phyloP scores from a whole-genome alignment of 2,113 vertebrate genomes.

The Mirza zaza region DNA sequence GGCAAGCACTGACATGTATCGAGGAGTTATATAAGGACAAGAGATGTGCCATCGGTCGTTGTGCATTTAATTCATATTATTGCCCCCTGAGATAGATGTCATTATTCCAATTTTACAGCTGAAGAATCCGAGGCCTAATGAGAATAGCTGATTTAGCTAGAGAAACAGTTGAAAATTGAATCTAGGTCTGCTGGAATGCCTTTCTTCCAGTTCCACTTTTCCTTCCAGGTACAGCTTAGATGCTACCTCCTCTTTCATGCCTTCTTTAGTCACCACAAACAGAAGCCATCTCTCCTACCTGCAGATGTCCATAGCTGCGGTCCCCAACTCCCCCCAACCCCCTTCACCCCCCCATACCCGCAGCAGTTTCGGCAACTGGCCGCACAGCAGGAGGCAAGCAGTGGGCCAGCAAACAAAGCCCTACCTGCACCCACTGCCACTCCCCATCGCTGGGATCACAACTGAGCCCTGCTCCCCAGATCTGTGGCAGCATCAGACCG shows the following conservation, averaged over 20 bases:
- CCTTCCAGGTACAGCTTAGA: background rate
- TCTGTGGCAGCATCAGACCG: no score
- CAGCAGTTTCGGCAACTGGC: no score
- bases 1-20: background rate
- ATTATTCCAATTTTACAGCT: background rate
- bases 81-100: background rate
- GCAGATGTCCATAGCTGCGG: background rate
- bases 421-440: no score
- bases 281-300: background rate
- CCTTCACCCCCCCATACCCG: accelerated
- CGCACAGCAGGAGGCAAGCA: no score
- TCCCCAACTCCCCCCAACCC: no score
- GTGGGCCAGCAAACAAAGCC: no score
- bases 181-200: background rate
- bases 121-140: background rate
- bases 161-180: background rate
- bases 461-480: no score
- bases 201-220: background rate
- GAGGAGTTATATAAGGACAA: background rate
- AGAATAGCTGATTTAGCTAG: background rate
- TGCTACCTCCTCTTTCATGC: background rate
- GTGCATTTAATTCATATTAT: background rate
- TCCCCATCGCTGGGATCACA: no score
- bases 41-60: background rate
- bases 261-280: background rate